Conservation (phyloP, 1,140 invertebrate genomes). For the Drosophila parabipectinata region DNA sequence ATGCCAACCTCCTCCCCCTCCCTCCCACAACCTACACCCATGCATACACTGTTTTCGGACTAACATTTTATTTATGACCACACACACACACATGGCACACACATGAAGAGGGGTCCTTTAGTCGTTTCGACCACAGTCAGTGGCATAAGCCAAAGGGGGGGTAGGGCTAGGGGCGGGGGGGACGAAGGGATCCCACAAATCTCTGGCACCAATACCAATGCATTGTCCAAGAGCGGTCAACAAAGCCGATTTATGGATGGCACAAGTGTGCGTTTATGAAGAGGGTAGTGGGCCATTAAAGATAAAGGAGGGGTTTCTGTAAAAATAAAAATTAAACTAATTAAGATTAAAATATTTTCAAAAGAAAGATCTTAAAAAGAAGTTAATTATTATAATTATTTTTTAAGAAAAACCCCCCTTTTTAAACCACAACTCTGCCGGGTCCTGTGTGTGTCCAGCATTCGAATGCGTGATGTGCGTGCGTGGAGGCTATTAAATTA, state of each 20-base stretch:
- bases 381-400: no score
- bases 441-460: neutral
- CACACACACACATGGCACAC: constrained; percentile 16
- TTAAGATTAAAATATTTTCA: no score
- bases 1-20: neutral
- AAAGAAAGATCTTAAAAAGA: no score
- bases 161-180: neutral
- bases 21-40: neutral
- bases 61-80: constrained; percentile 79
- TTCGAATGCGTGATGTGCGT: constrained; percentile 66
- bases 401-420: neutral
- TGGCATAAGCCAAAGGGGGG: constrained; percentile 33
- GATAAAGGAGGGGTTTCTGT: neutral
- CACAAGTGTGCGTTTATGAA: constrained; percentile 11
- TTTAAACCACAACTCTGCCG: neutral
- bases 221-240: constrained; percentile 46
- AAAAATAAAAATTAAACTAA: neutral
- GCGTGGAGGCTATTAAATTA: constrained; percentile 76
- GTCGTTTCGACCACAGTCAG: constrained; percentile 34
- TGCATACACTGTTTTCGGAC: constrained; percentile 69
- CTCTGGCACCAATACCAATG: constrained; percentile 53
- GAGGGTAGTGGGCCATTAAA: neutral
- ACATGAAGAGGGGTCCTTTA: constrained; percentile 46
- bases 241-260: constrained; percentile 61
- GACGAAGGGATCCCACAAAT: constrained; percentile 31